Conservation (phyloP, 2,113 vertebrate species). For the Eudorcas thomsonii region DNA sequence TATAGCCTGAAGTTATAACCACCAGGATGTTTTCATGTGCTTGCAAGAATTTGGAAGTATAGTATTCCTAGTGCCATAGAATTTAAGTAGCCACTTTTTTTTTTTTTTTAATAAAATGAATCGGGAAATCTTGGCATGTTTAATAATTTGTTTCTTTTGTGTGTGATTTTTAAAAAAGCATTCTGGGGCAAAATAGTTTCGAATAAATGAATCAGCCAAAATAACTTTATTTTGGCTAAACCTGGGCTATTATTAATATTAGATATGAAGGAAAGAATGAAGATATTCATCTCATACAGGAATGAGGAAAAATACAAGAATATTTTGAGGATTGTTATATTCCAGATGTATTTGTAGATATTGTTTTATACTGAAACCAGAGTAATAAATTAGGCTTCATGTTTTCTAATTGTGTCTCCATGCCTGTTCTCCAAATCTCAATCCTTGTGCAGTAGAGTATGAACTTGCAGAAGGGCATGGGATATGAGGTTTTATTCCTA, state of each 20-base stretch:
- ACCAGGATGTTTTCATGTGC: neutral
- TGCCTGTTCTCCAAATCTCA: neutral
- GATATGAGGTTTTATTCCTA: neutral
- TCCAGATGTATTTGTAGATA: neutral
- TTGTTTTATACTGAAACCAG: slow-evolving; percentile 19
- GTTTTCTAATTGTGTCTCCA: neutral
- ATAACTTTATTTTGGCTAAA: neutral
- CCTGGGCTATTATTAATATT: neutral
- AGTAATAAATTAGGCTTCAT: neutral
- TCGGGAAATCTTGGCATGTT: neutral
- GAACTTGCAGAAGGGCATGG: neutral
- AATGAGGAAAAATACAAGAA: slow-evolving; percentile 13
- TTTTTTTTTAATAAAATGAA: neutral
- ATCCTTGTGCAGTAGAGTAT: neutral
- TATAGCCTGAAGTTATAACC: neutral
- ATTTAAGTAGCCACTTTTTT: neutral
- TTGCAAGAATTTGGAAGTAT: neutral
- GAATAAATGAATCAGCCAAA: neutral
- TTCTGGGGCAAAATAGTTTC: neutral
- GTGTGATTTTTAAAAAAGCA: neutral
- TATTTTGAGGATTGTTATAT: neutral
- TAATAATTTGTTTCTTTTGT: neutral
- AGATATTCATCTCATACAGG: neutral
- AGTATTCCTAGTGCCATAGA: neutral
- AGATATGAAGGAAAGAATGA: neutral